Evolutionary conservation across 2,113 vertebrate genomes (phyloP), one percentile per base, ranked within the genome.

Genomic region (Ceyx margarethae): DNA sequence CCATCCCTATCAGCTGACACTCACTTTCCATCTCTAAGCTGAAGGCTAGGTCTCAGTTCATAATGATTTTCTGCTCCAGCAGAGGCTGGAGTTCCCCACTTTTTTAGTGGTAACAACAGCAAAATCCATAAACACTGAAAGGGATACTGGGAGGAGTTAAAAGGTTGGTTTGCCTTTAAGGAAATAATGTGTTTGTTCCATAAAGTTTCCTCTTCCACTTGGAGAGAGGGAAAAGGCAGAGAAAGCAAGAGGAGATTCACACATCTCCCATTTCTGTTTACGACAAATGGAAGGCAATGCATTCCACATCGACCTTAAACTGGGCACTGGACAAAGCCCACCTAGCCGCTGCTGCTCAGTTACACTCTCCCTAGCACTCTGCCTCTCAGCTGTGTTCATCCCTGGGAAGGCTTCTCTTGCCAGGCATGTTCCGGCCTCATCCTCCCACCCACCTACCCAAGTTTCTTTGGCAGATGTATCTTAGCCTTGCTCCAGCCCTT

Each of bases 391-490:
- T 64, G 46, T 28, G 29, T 2, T 94, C 69, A 21, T n/a, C 58
- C 37, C 51, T 66, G 54, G 45, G 77, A 94, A 88, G 66, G 40
- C 3, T 3, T 42, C 58, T 57, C 50, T 53, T 51, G 45, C 88
- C 80, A 83, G 82, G 65, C 91, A 46, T 75, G 60, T 81, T 84
- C 50, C 79, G 81, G 54, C 60, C 71, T 93, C 76, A 48, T 78
- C 86, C 61, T 81, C 42, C 65, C 66, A 57, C 65, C 80, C 71
- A 81, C 66, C 69, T 81, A 80, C 75, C 58, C 20, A 2, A 65
- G 62, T 62, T 86, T 86, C 74, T 69, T 81, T 89, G 83, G 93
- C 96, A 95, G 95, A 79, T 76, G 86, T 69, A 37, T 35, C 54
- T 86, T 22, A 80, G 84, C 64, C 67, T 82, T 66, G 60, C 90